These are phyloP conservation scores for Casuarius casuarius DNA, from an alignment of 2,113 vertebrate species.

Conservation along the genomic window DNA sequence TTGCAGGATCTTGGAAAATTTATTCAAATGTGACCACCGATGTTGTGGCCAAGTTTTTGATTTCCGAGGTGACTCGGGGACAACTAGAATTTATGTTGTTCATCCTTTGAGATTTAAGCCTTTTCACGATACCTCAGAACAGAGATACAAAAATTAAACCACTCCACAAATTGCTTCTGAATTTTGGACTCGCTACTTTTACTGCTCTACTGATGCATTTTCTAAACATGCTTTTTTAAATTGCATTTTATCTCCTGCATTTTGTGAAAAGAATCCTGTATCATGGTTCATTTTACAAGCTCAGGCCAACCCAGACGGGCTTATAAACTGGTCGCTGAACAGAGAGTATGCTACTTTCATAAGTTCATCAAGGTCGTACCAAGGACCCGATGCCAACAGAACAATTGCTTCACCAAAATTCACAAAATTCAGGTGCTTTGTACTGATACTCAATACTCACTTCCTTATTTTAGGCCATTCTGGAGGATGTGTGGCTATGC, in stretches of 20 bases:
- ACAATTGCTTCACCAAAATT: background rate
- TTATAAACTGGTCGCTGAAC: background rate
- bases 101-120: background rate
- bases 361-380: background rate
- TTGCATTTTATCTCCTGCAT: background rate
- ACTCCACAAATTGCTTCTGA: background rate
- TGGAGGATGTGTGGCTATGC: conserved; percentile 89
- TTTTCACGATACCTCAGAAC: background rate
- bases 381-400: background rate
- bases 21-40: background rate
- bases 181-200: background rate
- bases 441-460: background rate
- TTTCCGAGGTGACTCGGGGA: background rate
- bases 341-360: background rate
- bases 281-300: background rate
- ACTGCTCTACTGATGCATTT: background rate
- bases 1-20: background rate
- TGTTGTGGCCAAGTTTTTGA: background rate
- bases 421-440: background rate
- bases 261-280: background rate
- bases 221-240: background rate
- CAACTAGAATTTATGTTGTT: background rate
- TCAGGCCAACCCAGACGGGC: background rate
- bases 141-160: background rate
- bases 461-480: conserved; percentile 75